A percentile compares a stretch with the other conserved stretches of the same genome.
These are phyloP conservation scores for Stenolophus ochropezus DNA, from an alignment of 2,888 invertebrate species.

Conservation along the genomic window DNA sequence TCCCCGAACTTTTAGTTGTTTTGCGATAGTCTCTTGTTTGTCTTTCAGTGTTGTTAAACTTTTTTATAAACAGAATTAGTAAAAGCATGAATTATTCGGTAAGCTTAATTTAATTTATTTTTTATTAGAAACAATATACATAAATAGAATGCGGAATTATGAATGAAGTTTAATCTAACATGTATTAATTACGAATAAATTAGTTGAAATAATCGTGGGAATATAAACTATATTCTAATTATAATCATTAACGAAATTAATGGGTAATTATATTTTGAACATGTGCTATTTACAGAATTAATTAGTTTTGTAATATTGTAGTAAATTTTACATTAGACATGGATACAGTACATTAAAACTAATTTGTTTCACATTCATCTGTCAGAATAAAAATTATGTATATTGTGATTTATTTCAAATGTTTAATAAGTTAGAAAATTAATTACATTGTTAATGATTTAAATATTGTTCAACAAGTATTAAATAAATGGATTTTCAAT, in stretches of 20 bases:
- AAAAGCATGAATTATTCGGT: neutral
- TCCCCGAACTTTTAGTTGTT: neutral
- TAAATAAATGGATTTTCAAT: no score
- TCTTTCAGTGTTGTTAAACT: neutral
- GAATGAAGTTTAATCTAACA: neutral
- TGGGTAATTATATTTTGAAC: conserved; percentile 30
- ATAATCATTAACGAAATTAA: conserved; percentile 42
- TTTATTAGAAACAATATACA: neutral
- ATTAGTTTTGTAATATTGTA: conserved; percentile 8
- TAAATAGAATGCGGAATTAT: neutral
- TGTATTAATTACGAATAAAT: conserved; percentile 46
- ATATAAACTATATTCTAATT: conserved; percentile 31
- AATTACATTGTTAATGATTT: neutral
- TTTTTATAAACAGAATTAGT: neutral
- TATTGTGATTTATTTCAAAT: neutral
- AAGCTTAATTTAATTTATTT: neutral
- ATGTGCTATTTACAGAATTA: conserved; percentile 5
- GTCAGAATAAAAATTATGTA: neutral
- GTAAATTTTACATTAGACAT: neutral
- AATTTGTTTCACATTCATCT: neutral
- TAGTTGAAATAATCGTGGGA: conserved; percentile 35
- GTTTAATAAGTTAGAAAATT: neutral
- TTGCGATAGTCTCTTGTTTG: neutral
- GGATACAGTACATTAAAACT: conserved; percentile 1
- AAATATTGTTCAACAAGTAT: no score